A percentile compares a stretch with the other conserved stretches of the same genome.
These are phyloP conservation scores for Sclerurus mexicanus DNA, from an alignment of 2,113 vertebrate species.

Conservation along the genomic window DNA sequence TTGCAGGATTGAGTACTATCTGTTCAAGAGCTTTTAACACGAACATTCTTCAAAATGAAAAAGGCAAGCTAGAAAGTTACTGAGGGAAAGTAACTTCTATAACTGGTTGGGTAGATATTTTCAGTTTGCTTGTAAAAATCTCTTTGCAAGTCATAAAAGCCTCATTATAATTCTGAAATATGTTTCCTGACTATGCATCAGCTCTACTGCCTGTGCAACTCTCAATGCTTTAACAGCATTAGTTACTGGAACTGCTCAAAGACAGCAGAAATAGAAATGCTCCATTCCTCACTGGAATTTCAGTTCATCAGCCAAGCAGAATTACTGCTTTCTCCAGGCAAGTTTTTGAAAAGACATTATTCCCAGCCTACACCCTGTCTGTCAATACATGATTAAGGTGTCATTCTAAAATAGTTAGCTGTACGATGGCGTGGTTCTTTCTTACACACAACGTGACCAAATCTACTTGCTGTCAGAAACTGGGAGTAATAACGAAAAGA, in stretches of 20 bases:
- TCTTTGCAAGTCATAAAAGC: conserved; percentile 17
- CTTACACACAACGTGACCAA: neutral
- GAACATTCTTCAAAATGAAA: neutral
- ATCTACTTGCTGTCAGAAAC: neutral
- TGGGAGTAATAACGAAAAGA: neutral
- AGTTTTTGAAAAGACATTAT: neutral
- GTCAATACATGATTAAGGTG: neutral
- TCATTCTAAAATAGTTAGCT: neutral
- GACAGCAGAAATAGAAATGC: neutral
- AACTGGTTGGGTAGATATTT: conserved; percentile 24
- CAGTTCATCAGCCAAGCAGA: neutral
- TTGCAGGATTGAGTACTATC: neutral
- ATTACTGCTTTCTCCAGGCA: neutral
- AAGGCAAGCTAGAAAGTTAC: neutral
- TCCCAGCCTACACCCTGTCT: neutral
- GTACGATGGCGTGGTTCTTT: neutral
- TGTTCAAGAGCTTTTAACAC: neutral
- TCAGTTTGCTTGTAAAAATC: neutral
- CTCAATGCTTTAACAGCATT: neutral
- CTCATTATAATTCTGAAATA: conserved; percentile 6
- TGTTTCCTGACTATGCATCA: neutral
- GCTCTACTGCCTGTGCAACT: neutral
- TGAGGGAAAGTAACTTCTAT: neutral
- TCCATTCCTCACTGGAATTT: neutral
- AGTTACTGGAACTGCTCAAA: conserved; percentile 14